phyloP scores from a whole-genome alignment of 1,140 invertebrate genomes.

The Drosophila miranda region DNA sequence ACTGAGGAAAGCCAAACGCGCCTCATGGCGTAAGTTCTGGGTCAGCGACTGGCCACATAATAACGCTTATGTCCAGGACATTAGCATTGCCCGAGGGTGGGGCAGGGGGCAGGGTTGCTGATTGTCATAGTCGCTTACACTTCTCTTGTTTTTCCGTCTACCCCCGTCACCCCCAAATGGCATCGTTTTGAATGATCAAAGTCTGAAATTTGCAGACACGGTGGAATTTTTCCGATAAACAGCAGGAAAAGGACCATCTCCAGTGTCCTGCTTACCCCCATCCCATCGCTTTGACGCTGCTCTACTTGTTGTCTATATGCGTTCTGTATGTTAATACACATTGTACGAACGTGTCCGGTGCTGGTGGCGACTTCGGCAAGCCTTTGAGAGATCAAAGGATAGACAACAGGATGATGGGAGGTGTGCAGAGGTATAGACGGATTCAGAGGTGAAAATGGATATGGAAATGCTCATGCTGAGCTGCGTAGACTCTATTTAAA shows the following conservation, averaged over 20 bases:
- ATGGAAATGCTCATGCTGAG: too few relatives aligned
- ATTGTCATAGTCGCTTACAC: constrained; percentile 28
- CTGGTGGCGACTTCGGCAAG: constrained; percentile 54
- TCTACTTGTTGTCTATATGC: constrained; percentile 27
- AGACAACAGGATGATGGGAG: too few relatives aligned
- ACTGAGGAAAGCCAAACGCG: too few relatives aligned
- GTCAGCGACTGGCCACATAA: constrained; percentile 31
- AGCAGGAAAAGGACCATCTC: constrained; percentile 2
- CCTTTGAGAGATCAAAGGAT: constrained; percentile 38
- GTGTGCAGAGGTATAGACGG: too few relatives aligned
- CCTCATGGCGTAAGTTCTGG: too few relatives aligned
- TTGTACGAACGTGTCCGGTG: constrained; percentile 1
- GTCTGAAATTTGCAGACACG: constrained; percentile 78
- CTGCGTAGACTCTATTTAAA: too few relatives aligned
- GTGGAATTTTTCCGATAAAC: constrained; percentile 54
- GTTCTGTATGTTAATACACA: constrained; percentile 41
- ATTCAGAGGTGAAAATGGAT: too few relatives aligned
- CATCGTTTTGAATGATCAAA: constrained; percentile 68
- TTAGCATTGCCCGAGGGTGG: constrained; percentile 36
- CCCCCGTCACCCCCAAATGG: background rate
- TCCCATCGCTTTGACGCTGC: background rate
- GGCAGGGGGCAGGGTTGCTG: constrained; percentile 11
- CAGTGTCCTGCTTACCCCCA: too few relatives aligned
- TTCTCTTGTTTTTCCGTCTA: constrained; percentile 37
- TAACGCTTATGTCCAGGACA: constrained; percentile 52